These are phyloP conservation scores for Limnephilus marmoratus DNA, from an alignment of 2,888 invertebrate species.

Conservation along the genomic window DNA sequence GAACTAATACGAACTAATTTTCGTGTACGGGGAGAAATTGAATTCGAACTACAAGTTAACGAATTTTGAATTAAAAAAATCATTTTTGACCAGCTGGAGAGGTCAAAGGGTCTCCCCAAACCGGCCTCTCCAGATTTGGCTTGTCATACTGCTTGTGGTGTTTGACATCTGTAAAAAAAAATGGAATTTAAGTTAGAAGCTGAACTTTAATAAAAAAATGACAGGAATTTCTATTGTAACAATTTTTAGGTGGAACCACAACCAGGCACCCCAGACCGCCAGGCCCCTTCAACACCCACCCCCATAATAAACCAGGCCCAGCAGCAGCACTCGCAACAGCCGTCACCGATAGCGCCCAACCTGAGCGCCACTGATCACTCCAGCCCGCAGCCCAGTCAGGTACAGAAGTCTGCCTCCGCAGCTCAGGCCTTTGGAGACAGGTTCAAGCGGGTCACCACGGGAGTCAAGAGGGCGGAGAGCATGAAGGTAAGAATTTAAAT, in stretches of 20 bases:
- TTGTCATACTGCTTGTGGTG: too few species aligned
- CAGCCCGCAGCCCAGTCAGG: conserved; percentile 70
- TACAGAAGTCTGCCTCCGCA: conserved; percentile 79
- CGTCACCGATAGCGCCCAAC: not conserved
- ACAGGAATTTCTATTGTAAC: not conserved
- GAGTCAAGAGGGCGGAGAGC: conserved; percentile 91
- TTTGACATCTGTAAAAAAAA: too few species aligned
- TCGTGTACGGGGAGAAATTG: too few species aligned
- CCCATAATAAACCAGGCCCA: conserved; percentile 26
- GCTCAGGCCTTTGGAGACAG: conserved; percentile 82
- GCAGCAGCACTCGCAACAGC: conserved; percentile 23
- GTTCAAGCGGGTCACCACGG: conserved; percentile 76
- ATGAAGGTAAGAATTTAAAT: conserved; percentile 81
- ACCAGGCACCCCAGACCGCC: conserved; percentile 29
- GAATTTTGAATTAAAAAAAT: too few species aligned
- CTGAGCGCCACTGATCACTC: conserved; percentile 67
- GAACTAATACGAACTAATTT: too few species aligned
- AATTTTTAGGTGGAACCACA: conserved; percentile 48
- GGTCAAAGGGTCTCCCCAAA: too few species aligned
- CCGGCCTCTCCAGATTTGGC: too few species aligned
- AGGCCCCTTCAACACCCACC: not conserved
- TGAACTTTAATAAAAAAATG: not conserved
- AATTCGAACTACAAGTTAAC: too few species aligned
- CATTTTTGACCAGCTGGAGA: too few species aligned
- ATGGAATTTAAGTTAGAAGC: too few species aligned